These are phyloP conservation scores for Thera obeliscata DNA, from an alignment of 2,888 invertebrate species.

Conservation along the genomic window DNA sequence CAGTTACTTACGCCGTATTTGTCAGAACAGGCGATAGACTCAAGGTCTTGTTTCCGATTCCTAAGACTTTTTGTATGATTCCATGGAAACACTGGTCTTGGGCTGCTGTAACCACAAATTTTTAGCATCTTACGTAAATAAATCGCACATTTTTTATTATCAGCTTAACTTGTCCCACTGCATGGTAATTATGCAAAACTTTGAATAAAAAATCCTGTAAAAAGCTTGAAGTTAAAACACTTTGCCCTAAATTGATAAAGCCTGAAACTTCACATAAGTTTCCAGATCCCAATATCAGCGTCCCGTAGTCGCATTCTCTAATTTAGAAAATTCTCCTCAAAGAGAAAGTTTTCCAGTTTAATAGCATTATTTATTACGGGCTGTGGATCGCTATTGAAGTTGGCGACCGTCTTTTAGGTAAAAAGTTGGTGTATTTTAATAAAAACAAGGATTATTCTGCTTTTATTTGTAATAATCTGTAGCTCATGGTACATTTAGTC, in stretches of 20 bases:
- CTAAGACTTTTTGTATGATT: too few species aligned
- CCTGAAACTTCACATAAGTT: constrained; percentile 56
- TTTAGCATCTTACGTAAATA: too few species aligned
- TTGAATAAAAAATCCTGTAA: background rate
- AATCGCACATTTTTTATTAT: too few species aligned
- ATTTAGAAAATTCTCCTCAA: constrained; percentile 52
- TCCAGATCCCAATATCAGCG: constrained; percentile 39
- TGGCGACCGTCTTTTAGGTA: background rate
- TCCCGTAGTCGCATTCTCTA: constrained; percentile 40
- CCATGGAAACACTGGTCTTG: too few species aligned
- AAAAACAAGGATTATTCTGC: background rate
- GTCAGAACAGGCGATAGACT: too few species aligned
- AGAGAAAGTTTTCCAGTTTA: constrained; percentile 57
- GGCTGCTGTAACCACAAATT: too few species aligned
- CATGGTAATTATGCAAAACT: too few species aligned
- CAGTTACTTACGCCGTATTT: too few species aligned
- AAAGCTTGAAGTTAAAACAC: constrained; percentile 32
- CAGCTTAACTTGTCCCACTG: too few species aligned
- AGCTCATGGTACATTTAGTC: too few species aligned
- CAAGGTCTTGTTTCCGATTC: too few species aligned
- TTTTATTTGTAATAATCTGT: too few species aligned
- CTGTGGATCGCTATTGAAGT: constrained; percentile 4
- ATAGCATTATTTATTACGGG: constrained; percentile 65
- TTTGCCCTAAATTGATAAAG: constrained; percentile 62
- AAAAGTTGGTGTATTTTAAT: background rate